These are phyloP conservation scores for Sigmodon hispidus DNA, from an alignment of 2,113 vertebrate genomes.

Conservation along the genomic window DNA sequence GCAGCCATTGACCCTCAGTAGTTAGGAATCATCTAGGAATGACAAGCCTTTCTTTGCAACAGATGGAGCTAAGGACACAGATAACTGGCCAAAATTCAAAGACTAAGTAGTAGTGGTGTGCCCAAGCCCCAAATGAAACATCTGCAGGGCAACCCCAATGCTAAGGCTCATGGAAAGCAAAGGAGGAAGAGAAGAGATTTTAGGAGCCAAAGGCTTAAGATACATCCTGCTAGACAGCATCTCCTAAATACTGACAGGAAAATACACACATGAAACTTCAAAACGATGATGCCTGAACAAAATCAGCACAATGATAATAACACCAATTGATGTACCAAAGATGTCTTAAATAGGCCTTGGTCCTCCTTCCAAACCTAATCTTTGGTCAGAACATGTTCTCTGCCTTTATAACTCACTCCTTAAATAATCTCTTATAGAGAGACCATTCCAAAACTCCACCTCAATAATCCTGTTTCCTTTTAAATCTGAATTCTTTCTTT, in stretches of 20 bases:
- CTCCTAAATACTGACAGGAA: neutral
- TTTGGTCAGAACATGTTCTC: neutral
- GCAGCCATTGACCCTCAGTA: neutral
- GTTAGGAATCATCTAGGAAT: neutral
- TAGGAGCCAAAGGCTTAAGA: neutral
- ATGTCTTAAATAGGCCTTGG: neutral
- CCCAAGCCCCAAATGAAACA: neutral
- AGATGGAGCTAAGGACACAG: neutral
- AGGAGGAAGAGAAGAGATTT: neutral
- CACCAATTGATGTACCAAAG: neutral
- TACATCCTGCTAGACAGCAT: neutral
- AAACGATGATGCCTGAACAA: neutral
- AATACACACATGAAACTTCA: neutral
- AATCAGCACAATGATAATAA: neutral
- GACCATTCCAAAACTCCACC: neutral
- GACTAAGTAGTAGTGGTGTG: too few relatives aligned
- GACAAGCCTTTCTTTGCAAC: neutral
- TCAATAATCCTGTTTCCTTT: neutral
- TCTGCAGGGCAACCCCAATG: neutral
- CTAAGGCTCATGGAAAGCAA: neutral
- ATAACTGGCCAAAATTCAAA: neutral
- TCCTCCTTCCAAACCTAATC: neutral
- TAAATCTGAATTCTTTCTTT: neutral
- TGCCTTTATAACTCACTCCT: neutral
- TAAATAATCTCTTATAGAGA: neutral